Percentiles rank a stretch among this genome's conserved stretches.
Evolutionary conservation across 1,140 invertebrate species (phyloP).

Genomic region (Platyscapa corneri): DNA sequence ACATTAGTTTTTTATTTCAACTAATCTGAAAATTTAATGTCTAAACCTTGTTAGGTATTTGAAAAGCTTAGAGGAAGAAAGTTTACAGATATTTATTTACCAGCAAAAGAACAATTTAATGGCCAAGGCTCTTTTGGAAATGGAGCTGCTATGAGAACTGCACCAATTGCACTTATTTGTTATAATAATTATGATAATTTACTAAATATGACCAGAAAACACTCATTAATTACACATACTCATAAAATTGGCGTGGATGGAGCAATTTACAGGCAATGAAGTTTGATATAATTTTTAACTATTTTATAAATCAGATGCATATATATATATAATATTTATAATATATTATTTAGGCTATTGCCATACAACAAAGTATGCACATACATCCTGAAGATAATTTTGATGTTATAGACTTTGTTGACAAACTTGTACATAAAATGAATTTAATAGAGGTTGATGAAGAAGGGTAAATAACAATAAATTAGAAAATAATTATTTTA

Average conservation of each 20-base stretch:
- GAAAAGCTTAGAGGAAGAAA: constrained; percentile 76
- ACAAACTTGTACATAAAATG: constrained; percentile 78
- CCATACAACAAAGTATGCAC: constrained; percentile 76
- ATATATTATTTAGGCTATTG: constrained; percentile 70
- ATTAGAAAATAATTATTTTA: background rate
- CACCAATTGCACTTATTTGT: constrained; percentile 82
- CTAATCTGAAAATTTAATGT: constrained; percentile 1
- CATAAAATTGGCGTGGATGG: constrained; percentile 81
- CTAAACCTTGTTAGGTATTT: constrained; percentile 76
- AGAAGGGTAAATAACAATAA: constrained; percentile 63
- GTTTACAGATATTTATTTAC: constrained; percentile 78
- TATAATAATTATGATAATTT: constrained; percentile 74
- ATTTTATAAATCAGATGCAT: constrained; percentile 7
- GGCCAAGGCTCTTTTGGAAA: constrained; percentile 86
- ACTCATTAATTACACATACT: constrained; percentile 81
- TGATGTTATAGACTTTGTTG: constrained; percentile 74
- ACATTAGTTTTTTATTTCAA: background rate
- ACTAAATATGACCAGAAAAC: constrained; percentile 73
- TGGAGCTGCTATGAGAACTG: constrained; percentile 85
- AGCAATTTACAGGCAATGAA: constrained; percentile 78
- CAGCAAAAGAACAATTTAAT: constrained; percentile 82
- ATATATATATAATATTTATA: constrained; percentile 40
- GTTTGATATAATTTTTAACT: background rate
- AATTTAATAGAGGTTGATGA: constrained; percentile 76
- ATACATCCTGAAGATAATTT: constrained; percentile 71